phyloP scores from a whole-genome alignment of 2,113 vertebrate genomes.

The Alethe diademata region DNA sequence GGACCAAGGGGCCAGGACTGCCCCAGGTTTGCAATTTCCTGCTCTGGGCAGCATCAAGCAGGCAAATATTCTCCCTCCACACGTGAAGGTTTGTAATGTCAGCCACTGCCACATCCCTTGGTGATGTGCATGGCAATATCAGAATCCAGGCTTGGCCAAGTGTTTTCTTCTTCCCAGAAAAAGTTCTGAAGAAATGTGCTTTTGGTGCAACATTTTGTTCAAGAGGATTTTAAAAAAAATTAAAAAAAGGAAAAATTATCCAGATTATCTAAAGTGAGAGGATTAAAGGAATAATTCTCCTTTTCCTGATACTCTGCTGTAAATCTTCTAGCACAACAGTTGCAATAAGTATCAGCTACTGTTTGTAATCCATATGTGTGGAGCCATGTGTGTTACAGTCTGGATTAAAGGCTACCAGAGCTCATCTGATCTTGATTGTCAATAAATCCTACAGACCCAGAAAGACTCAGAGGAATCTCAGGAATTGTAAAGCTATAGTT shows the following conservation, averaged over 20 bases:
- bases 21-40: neutral
- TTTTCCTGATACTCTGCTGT: neutral
- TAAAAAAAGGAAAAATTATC: neutral
- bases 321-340: conserved; percentile 13
- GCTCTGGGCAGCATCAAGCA: neutral
- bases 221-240: neutral
- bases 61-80: neutral
- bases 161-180: neutral
- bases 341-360: conserved; percentile 8
- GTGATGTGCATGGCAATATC: neutral
- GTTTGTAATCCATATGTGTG: neutral
- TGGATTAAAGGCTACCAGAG: conserved; percentile 13
- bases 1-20: accelerated
- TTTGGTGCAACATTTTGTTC: neutral
- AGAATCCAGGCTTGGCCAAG: neutral
- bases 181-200: neutral
- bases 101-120: neutral
- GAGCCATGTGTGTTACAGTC: neutral
- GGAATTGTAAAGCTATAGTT: neutral
- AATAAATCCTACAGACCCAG: neutral
- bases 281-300: neutral
- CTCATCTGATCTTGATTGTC: neutral
- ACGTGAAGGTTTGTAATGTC: neutral
- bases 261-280: neutral
- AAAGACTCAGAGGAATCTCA: neutral